These are phyloP conservation scores for Lysandra coridon DNA, from an alignment of 2,888 invertebrate genomes.

Conservation along the genomic window DNA sequence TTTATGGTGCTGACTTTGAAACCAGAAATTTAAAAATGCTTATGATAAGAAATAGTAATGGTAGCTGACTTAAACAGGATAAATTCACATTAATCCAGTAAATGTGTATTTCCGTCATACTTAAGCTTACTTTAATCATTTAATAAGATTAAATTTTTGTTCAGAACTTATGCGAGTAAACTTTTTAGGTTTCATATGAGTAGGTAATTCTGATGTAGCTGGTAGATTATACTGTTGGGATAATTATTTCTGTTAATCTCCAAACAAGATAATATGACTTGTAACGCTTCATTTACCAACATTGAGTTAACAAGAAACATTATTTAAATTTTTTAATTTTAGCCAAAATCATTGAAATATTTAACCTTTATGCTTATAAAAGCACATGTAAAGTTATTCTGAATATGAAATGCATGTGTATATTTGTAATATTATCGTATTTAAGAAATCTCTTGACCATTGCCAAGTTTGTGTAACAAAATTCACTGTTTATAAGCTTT, in stretches of 20 bases:
- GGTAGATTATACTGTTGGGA: not conserved
- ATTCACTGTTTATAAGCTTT: no score
- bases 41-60: no score
- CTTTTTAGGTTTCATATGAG: conserved; percentile 1
- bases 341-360: not conserved
- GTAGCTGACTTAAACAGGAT: not conserved
- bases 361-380: no score
- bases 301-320: not conserved
- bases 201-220: not conserved
- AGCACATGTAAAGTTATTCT: no score
- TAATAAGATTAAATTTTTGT: not conserved
- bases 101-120: not conserved
- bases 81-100: not conserved
- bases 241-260: conserved; percentile 11
- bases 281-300: not conserved
- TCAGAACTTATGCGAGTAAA: not conserved
- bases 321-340: not conserved
- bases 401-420: no score
- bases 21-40: no score
- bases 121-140: conserved; percentile 3
- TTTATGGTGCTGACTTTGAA: no score
- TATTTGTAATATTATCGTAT: no score
- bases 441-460: no score
- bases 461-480: no score
- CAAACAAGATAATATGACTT: conserved; percentile 13